Evolutionary conservation across 1,140 invertebrate species (phyloP).

Genomic region (Brachionus sp.): DNA sequence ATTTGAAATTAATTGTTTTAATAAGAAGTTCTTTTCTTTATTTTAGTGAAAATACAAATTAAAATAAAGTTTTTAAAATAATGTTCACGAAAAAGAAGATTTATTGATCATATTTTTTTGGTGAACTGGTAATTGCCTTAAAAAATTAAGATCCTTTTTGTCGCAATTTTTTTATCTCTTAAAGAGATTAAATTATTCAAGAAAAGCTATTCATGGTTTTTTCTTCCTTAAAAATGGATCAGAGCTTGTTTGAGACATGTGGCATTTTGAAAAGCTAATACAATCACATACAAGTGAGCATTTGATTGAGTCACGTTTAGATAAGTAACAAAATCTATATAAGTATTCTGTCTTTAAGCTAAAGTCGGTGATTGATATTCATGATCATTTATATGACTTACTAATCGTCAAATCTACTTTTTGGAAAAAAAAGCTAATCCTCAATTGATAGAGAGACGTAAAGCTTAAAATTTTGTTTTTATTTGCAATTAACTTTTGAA

Average conservation of each 20-base stretch:
- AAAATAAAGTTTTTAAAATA: too few relatives aligned
- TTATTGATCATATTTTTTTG: too few relatives aligned
- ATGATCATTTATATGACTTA: not conserved
- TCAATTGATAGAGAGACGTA: not conserved
- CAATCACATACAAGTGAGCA: not conserved
- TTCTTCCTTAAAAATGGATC: not conserved
- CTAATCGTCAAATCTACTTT: not conserved
- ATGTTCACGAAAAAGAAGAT: too few relatives aligned
- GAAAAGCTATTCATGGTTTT: not conserved
- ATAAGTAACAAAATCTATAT: not conserved
- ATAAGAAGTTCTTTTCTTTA: too few relatives aligned
- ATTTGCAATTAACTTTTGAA: slow-evolving; percentile 23
- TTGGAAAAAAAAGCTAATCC: not conserved
- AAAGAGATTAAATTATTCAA: too few relatives aligned
- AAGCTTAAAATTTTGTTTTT: not conserved
- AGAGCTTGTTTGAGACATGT: too few relatives aligned
- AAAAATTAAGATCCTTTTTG: too few relatives aligned
- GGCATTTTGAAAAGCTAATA: not conserved
- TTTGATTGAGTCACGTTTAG: not conserved
- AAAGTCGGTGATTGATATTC: not conserved
- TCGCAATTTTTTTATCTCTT: too few relatives aligned
- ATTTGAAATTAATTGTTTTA: too few relatives aligned
- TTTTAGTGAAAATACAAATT: too few relatives aligned
- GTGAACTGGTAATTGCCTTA: too few relatives aligned
- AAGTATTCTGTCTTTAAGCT: not conserved